Percentiles rank a stretch among this genome's conserved stretches.
phyloP scores from a whole-genome alignment of 64 coral and sea anemone genomes.

The Stylophora pistillata region DNA sequence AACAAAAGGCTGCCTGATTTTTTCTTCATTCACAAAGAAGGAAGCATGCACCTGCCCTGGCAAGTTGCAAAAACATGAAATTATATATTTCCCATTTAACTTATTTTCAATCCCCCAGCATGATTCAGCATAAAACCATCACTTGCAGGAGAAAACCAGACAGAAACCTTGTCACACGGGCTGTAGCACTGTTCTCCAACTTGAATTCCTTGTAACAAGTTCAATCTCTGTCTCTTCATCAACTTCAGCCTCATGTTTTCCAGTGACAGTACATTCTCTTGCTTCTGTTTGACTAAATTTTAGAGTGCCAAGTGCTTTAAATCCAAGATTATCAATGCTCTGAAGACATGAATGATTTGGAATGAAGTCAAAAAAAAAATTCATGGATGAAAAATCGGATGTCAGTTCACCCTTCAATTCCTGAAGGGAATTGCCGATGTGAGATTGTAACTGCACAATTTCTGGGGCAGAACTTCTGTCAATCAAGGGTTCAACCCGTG shows the following conservation, averaged over 20 bases:
- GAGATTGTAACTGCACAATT: not conserved
- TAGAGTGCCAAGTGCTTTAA: not conserved
- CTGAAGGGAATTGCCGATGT: not conserved
- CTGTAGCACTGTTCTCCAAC: slow-evolving; percentile 11
- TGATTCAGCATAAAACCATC: not conserved
- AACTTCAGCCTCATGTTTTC: not conserved
- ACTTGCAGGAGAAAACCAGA: not conserved
- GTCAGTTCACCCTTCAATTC: not conserved
- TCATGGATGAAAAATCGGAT: too few species aligned
- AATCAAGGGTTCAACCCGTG: not conserved
- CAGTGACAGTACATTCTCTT: slow-evolving; percentile 7
- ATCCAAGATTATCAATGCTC: not conserved
- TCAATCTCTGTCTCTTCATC: not conserved
- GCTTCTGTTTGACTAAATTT: not conserved
- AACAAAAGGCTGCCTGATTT: not conserved
- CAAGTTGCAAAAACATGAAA: not conserved
- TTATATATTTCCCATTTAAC: not conserved
- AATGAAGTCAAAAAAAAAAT: not conserved
- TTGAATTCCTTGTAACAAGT: slow-evolving; percentile 1
- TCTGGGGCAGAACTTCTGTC: not conserved
- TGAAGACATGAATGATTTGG: not conserved
- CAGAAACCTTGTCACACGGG: not conserved
- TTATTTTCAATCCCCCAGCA: not conserved
- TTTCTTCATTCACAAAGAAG: not conserved
- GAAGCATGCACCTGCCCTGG: not conserved